A percentile compares a stretch with the other conserved stretches of the same genome.
Evolutionary conservation across 2,113 vertebrate genomes (phyloP).

Genomic region (Alouatta palliata): DNA sequence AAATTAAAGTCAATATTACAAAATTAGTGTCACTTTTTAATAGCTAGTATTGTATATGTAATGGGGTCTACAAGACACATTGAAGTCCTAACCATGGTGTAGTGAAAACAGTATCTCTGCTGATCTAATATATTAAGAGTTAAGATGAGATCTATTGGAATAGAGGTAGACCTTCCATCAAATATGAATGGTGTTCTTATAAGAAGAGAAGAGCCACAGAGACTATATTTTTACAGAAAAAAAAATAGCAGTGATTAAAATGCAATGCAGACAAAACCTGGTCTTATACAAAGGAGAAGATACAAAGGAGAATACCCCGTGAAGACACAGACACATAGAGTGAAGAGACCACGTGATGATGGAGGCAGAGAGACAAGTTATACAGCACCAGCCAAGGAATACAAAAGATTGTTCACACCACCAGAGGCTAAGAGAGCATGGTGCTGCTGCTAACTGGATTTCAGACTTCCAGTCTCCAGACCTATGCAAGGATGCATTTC

Average conservation of each 20-base stretch:
- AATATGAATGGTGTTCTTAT: neutral
- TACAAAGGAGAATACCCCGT: neutral
- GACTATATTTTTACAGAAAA: too few relatives aligned
- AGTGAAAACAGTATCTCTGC: neutral
- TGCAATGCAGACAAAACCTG: too few relatives aligned
- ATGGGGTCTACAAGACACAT: neutral
- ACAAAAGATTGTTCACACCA: neutral
- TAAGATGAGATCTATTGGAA: neutral
- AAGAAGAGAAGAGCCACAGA: neutral
- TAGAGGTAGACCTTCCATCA: neutral
- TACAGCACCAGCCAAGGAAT: neutral
- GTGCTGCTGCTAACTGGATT: neutral
- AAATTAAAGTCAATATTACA: neutral
- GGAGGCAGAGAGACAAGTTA: neutral
- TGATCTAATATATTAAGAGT: neutral
- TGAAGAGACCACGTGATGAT: neutral
- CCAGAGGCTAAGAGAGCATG: neutral
- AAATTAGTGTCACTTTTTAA: neutral
- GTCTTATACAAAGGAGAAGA: neutral
- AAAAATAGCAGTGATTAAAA: too few relatives aligned
- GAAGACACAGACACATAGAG: neutral
- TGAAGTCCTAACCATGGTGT: neutral
- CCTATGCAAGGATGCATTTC: neutral
- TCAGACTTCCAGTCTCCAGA: neutral
- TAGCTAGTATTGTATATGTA: neutral